Base-by-base conservation (phyloP, 2,113 vertebrate genomes). In the Falcunculus frontatus region DNA sequence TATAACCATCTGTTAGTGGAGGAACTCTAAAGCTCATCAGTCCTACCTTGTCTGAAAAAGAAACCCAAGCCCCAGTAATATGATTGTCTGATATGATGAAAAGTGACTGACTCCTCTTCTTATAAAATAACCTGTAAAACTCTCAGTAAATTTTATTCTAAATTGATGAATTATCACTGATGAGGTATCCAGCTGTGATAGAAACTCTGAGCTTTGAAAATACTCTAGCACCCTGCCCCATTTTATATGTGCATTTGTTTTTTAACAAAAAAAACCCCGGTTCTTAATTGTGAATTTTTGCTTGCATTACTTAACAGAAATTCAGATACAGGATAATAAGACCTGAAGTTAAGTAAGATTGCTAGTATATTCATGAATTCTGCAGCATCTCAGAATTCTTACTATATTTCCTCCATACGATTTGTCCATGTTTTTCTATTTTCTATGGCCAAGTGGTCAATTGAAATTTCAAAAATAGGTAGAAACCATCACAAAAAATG, bases 401-500 rank as follows among this genome's bases (percentile, higher is more conserved):
- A 21, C 23, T 23, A 1, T 84, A 63, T 75, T 78, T 77, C 7
- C 10, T 92, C 25, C 21, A 9, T 53, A 53, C 2, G 23, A 49
- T 42, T 55, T 59, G 72, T 41, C 16, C 7, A 32, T 78, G 33
- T 6, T 63, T 87, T 86, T 67, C 15, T 89, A 35, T 82, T 68
- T 89, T 23, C 19, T 87, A 8, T 42, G 32, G 23, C 14, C 53
- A 33, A 91, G 26, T 35, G 64, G 32, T 80, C 68, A 96, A n/a
- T 9, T 77, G 41, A 77, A 86, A 90, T 92, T 37, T 95, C 57
- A 92, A 78, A 91, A 95, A 83, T 93, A 91, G 93, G 80, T 95
- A 87, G 81, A 93, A 68, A 72, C 49, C 83, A 73, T 95, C 70
- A 65, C 65, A 92, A 97, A 89, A 95, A 94, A 68, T 92, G 93